Percentiles rank a stretch among this genome's conserved stretches.
Evolutionary conservation across 2,797 vertebrate genomes (phyloP).

Genomic region (Benthosema pterotum): DNA sequence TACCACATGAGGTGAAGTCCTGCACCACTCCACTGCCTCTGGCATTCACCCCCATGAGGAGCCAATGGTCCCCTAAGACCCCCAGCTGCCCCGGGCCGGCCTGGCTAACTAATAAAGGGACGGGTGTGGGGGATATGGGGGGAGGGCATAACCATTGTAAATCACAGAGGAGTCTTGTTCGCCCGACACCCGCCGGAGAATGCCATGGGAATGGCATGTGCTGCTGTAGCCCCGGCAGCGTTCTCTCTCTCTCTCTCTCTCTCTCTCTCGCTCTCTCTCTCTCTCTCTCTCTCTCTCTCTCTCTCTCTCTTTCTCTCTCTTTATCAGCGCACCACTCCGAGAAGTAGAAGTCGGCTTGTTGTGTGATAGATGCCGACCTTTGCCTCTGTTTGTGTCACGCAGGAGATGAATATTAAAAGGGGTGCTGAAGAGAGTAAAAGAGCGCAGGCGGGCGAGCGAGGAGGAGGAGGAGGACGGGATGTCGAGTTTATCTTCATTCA

Average conservation of each 20-base stretch:
- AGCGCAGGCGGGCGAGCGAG: background rate
- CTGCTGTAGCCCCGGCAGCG: too few relatives aligned
- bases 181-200: constrained; percentile 54
- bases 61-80: constrained; percentile 58
- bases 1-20: constrained; percentile 50
- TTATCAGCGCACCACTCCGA: background rate
- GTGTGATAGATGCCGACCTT: constrained; percentile 59
- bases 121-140: too few relatives aligned
- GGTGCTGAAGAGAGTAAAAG: constrained; percentile 25
- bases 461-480: constrained; percentile 17
- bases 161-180: constrained; percentile 69
- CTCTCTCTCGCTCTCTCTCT: too few relatives aligned
- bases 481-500: constrained; percentile 46
- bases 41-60: constrained; percentile 59
- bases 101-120: constrained; percentile 61
- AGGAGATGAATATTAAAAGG: constrained; percentile 61
- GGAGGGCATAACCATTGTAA: constrained; percentile 65
- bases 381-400: constrained; percentile 52
- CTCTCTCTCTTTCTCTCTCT: too few relatives aligned
- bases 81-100: constrained; percentile 48
- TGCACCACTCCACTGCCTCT: constrained; percentile 39
- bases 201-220: constrained; percentile 55
- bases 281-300: too few relatives aligned
- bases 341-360: constrained; percentile 33
- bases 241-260: too few relatives aligned